Conservation (phyloP, 2,797 vertebrate genomes). For the Sebastes miniatus region DNA sequence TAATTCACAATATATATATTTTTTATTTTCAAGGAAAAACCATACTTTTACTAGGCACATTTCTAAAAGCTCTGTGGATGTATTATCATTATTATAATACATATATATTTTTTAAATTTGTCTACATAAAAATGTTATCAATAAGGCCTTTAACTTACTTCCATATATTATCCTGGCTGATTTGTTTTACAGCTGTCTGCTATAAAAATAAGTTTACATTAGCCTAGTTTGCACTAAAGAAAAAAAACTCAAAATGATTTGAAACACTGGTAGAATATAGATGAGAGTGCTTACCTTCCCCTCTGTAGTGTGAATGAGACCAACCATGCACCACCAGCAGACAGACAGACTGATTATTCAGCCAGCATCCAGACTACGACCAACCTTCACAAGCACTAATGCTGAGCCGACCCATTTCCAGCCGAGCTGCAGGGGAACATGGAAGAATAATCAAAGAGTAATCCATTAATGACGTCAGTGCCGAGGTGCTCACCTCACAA, state of each 20-base stretch:
- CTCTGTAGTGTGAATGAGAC: conserved; percentile 27
- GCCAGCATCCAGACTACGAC: neutral
- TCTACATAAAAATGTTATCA: too few species aligned
- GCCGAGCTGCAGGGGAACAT: neutral
- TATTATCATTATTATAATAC: too few species aligned
- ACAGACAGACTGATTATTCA: conserved; percentile 28
- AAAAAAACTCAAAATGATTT: neutral
- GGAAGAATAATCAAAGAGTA: conserved; percentile 48
- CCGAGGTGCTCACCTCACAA: neutral
- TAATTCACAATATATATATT: too few species aligned
- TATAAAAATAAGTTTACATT: neutral
- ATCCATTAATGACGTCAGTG: conserved; percentile 47
- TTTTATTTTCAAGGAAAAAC: too few species aligned
- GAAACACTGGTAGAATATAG: neutral
- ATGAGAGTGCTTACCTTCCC: conserved; percentile 43
- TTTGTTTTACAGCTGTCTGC: neutral
- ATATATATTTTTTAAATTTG: too few species aligned
- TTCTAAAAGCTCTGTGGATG: too few species aligned
- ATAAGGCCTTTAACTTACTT: neutral
- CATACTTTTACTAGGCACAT: too few species aligned
- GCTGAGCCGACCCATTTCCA: conserved; percentile 52
- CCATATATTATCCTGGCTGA: neutral
- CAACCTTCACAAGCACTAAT: conserved; percentile 49
- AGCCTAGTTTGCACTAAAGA: neutral
- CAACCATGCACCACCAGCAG: neutral